These are phyloP conservation scores for Drosophila tsacasi DNA, from an alignment of 1,140 invertebrate species.

Conservation along the genomic window DNA sequence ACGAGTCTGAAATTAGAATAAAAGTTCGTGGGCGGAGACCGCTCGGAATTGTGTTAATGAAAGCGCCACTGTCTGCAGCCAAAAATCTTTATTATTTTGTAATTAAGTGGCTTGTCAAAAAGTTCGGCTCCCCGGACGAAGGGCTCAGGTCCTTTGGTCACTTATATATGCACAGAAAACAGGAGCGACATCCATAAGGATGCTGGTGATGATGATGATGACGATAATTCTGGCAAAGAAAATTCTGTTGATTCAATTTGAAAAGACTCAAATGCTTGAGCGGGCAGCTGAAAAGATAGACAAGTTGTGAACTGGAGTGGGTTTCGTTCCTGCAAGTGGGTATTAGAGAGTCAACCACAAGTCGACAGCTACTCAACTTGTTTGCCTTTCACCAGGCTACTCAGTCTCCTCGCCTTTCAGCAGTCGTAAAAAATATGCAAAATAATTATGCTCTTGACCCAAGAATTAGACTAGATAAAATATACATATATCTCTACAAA, in stretches of 20 bases:
- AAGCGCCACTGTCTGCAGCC: constrained; percentile 53
- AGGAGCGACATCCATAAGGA: constrained; percentile 16
- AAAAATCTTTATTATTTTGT: constrained; percentile 83
- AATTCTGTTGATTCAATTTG: constrained; percentile 79
- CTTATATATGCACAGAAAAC: constrained; percentile 54
- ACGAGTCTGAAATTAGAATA: constrained; percentile 69
- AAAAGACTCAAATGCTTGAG: constrained; percentile 59
- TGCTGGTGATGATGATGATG: constrained; percentile 1
- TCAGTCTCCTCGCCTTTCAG: constrained; percentile 15
- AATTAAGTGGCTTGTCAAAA: constrained; percentile 78
- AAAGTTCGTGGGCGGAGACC: constrained; percentile 30
- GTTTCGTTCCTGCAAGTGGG: constrained; percentile 39
- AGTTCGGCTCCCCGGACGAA: constrained; percentile 27
- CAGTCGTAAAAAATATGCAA: constrained; percentile 35
- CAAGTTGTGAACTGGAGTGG: constrained; percentile 53
- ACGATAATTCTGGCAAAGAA: constrained; percentile 61
- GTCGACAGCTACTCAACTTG: constrained; percentile 63
- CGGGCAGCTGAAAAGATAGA: constrained; percentile 44
- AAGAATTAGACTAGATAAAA: constrained; percentile 26
- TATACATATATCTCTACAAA: background rate
- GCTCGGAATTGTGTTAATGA: constrained; percentile 75
- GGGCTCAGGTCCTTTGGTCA: constrained; percentile 49
- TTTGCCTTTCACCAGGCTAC: constrained; percentile 47
- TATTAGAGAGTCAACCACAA: constrained; percentile 36
- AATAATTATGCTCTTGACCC: constrained; percentile 63